Base-by-base conservation (phyloP, 2,113 vertebrate species). In the Entosphenus tridentatus region DNA sequence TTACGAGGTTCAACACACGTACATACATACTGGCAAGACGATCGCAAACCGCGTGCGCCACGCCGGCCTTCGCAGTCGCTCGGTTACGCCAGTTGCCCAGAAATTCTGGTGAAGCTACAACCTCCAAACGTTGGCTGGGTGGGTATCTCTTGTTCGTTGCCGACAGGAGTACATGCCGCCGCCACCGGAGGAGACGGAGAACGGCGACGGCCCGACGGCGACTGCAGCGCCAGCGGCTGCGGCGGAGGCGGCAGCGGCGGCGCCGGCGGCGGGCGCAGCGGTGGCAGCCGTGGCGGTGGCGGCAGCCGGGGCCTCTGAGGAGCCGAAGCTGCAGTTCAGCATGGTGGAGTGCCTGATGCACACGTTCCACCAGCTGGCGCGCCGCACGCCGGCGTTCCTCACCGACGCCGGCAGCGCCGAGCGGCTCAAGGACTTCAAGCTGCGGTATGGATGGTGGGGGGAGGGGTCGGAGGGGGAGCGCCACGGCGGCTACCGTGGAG, bases 341-440 rank as follows among this genome's bases (percentile, higher is more conserved):
- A 92, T 95, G 1, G 95, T 98, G 68, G 95, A 97, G 71, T 96
- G 92, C 79, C 84, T 98, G 9, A 78, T 98, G 18, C 96, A 85
- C 17, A 82, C 87, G 72, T 97, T 98, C 77, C 95, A 98, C 76
- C 92, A 97, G 76, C 80, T 97, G 67, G 91, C 92, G 11, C 85
- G 89, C 77, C 96, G 96, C 73, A 81, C 95, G 73, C 92, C 90
- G 0, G 91, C 96, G 76, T 98, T 97, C 75, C 85, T 98, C 57
- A 86, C 92, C 5, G 85, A 86, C 73, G 95, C 96, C 78, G 80
- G 95, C 74, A 87, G 95, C 56, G 85, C 86, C 8, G 95, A 98
- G 76, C 86, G 82, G 68, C 80, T 98, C 72, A 98, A 98, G 79
- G 92, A 98, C 75, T 98, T 98, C 72, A 98, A 97, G 82, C 96